Percentiles rank a stretch among this genome's conserved stretches.
Evolutionary conservation across 2,888 invertebrate species (phyloP).

Genomic region (Didymodactylos carnosus): DNA sequence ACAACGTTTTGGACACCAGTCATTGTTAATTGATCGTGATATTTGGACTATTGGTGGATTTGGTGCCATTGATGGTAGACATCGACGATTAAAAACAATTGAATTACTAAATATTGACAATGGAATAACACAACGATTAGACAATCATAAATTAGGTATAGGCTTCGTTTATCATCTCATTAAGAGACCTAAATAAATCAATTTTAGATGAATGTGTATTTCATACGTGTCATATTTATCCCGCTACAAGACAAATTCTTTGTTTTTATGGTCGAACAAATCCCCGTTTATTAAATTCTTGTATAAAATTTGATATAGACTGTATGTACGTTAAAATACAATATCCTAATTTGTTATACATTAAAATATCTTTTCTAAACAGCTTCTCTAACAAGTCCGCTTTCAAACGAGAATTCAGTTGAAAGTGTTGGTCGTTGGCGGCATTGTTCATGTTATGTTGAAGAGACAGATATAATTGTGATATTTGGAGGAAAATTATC

Average conservation of each 20-base stretch:
- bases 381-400: too few relatives aligned
- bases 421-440: neutral
- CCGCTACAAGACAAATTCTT: neutral
- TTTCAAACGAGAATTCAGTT: neutral
- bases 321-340: too few relatives aligned
- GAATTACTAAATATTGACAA: conserved; percentile 15
- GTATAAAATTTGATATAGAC: neutral
- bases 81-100: conserved; percentile 21
- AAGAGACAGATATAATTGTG: neutral
- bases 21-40: conserved; percentile 15
- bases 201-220: neutral
- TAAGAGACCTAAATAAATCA: too few relatives aligned
- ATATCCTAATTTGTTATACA: too few relatives aligned
- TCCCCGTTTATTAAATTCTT: neutral
- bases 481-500: neutral
- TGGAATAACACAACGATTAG: neutral
- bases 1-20: conserved; percentile 17
- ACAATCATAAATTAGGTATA: neutral
- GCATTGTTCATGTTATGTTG: neutral
- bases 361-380: too few relatives aligned
- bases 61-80: conserved; percentile 23
- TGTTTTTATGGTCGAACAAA: neutral
- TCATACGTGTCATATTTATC: neutral
- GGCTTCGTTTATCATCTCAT: too few relatives aligned
- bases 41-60: conserved; percentile 24